A percentile compares a stretch with the other conserved stretches of the same genome.
phyloP scores from a whole-genome alignment of 1,140 invertebrate species.

The Drosophila nebulosa region DNA sequence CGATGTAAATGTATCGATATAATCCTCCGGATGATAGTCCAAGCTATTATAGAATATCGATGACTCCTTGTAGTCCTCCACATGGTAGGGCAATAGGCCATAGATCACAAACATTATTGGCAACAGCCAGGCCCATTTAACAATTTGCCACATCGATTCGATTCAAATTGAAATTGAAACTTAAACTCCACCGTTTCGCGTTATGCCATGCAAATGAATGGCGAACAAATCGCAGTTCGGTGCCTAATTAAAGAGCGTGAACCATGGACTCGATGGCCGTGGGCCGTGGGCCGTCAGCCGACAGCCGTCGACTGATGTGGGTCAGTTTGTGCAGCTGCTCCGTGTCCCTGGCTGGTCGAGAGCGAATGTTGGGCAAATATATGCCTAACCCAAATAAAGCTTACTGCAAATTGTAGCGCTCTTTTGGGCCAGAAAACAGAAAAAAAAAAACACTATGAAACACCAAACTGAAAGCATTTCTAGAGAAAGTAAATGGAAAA shows the following conservation, averaged over 20 bases:
- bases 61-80: constrained; percentile 24
- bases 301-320: constrained; percentile 55
- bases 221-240: neutral
- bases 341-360: constrained; percentile 13
- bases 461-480: neutral
- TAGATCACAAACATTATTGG: neutral
- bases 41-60: constrained; percentile 16
- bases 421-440: constrained; percentile 26
- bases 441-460: no score
- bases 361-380: constrained; percentile 29
- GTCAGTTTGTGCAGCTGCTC: constrained; percentile 66
- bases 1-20: constrained; percentile 37
- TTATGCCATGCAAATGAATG: neutral
- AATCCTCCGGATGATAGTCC: constrained; percentile 40
- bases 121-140: neutral
- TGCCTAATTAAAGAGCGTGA: constrained; percentile 2
- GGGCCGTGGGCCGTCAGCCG: no score
- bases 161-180: no score
- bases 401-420: constrained; percentile 31
- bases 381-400: constrained; percentile 49
- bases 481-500: no score
- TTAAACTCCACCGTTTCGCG: neutral
- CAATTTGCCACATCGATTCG: neutral
- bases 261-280: neutral
- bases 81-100: constrained; percentile 17